phyloP scores from a whole-genome alignment of 1,140 invertebrate species.

The Odontomachus brunneus region DNA sequence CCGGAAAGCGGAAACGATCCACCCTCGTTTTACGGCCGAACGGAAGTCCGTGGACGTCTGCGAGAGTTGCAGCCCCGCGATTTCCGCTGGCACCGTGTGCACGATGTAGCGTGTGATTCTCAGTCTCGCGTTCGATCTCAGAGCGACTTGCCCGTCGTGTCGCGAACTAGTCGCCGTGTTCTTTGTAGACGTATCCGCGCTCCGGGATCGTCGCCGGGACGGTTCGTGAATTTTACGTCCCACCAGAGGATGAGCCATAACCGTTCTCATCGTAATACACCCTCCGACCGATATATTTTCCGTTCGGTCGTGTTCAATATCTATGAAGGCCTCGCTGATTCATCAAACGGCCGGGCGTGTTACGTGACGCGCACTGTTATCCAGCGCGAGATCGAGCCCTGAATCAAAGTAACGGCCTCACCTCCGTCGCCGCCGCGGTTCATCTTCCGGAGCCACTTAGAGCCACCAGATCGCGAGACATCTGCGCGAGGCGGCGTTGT shows the following conservation, averaged over 20 bases:
- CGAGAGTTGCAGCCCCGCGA: neutral
- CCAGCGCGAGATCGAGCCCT: too few species aligned
- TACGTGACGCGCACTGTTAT: neutral
- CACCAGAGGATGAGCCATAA: neutral
- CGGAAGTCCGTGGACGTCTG: neutral
- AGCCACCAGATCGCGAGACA: neutral
- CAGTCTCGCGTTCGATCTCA: too few species aligned
- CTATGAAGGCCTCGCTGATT: neutral
- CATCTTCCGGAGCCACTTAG: slow-evolving; percentile 1
- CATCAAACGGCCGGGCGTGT: neutral
- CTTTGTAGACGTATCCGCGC: neutral
- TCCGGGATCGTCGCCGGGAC: too few species aligned
- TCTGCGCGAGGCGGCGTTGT: slow-evolving; percentile 7
- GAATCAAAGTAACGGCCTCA: neutral
- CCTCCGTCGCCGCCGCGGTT: neutral
- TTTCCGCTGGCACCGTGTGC: neutral
- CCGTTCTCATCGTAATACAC: neutral
- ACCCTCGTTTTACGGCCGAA: neutral
- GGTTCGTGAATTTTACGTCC: neutral
- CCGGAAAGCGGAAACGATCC: slow-evolving; percentile 17
- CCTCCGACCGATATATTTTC: too few species aligned
- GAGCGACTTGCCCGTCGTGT: too few species aligned
- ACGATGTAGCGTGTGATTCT: neutral
- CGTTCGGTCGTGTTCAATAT: too few species aligned
- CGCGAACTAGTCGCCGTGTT: neutral